Conservation (phyloP, 2,113 vertebrate genomes). For the human region DNA sequence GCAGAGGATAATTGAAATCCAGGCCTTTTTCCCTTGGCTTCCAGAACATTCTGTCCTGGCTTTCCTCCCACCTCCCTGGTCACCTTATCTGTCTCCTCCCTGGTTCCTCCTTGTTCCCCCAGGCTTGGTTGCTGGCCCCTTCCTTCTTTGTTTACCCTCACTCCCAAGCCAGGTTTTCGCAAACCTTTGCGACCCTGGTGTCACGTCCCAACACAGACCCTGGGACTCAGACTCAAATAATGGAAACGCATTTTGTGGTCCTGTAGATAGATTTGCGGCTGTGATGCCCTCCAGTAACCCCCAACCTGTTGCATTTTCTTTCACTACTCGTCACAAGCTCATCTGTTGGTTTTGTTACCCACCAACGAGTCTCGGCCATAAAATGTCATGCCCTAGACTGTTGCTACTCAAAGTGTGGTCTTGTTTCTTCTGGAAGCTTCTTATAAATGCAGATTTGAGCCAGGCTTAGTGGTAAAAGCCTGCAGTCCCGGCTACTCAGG, state of each 20-base stretch:
- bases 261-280: accelerated
- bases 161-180: conserved; percentile 12
- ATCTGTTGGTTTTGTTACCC: neutral
- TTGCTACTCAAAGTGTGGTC: neutral
- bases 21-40: neutral
- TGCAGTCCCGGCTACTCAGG: neutral
- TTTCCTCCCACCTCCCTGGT: neutral
- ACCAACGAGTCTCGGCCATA: accelerated
- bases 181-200: neutral
- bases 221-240: neutral
- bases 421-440: neutral
- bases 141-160: neutral
- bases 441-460: neutral
- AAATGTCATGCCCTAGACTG: accelerated
- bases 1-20: neutral
- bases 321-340: no score
- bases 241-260: neutral
- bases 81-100: neutral
- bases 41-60: conserved; percentile 35
- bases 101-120: neutral
- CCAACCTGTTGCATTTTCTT: accelerated
- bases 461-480: neutral
- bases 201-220: neutral
- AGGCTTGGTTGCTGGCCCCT: neutral
- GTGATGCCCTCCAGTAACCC: accelerated